Percentiles rank a stretch among this genome's conserved stretches.
phyloP scores from a whole-genome alignment of 2,888 invertebrate genomes.

The Tiliacea citrago region DNA sequence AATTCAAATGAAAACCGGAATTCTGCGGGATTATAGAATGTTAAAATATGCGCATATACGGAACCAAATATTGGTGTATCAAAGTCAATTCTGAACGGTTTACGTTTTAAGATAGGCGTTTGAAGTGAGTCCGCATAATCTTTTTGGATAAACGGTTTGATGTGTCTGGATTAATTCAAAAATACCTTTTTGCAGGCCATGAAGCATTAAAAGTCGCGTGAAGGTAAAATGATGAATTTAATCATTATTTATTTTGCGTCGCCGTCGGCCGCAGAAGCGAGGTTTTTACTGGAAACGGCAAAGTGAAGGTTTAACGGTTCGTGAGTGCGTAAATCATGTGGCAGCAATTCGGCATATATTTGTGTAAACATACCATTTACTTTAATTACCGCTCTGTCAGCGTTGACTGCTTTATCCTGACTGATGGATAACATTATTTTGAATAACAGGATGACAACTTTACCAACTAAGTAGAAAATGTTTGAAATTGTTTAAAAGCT shows the following conservation, averaged over 20 bases:
- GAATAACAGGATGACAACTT: constrained; percentile 14
- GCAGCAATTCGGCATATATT: constrained; percentile 10
- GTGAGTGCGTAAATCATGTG: constrained; percentile 16
- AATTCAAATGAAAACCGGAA: constrained; percentile 58
- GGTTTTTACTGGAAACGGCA: constrained; percentile 61
- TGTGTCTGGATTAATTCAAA: constrained; percentile 66
- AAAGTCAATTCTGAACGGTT: constrained; percentile 62
- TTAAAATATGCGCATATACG: constrained; percentile 53
- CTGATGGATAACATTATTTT: neutral
- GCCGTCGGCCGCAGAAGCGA: constrained; percentile 56
- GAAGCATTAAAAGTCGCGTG: constrained; percentile 62
- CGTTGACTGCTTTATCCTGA: neutral
- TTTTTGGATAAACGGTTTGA: constrained; percentile 58
- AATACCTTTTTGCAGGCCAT: constrained; percentile 52
- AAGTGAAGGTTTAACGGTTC: constrained; percentile 42
- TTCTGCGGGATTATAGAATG: constrained; percentile 46
- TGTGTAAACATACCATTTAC: constrained; percentile 31
- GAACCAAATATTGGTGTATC: constrained; percentile 46
- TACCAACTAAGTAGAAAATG: neutral
- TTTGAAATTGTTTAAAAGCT: constrained; percentile 24
- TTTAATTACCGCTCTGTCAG: constrained; percentile 1
- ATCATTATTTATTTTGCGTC: constrained; percentile 44
- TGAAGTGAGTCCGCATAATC: constrained; percentile 61
- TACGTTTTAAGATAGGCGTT: constrained; percentile 59
- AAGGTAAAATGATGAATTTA: constrained; percentile 46